Base-by-base conservation (phyloP, 2,797 vertebrate species). In the Buphagus erythrorhynchus region DNA sequence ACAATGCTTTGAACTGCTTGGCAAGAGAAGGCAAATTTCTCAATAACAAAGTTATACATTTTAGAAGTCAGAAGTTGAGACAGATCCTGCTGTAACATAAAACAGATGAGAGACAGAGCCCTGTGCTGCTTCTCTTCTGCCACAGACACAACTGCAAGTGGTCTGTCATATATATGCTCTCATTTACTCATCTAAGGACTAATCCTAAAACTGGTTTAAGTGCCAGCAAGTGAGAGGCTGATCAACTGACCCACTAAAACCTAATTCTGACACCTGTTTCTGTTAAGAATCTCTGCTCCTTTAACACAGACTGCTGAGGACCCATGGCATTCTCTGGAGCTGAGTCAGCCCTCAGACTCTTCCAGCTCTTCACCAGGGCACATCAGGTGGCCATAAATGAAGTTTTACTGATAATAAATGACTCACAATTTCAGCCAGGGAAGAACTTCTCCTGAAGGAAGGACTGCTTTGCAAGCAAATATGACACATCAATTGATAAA, bases 111-210 rank as follows among this genome's bases (percentile, higher is more conserved):
- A 68, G 45, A n/a, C 0, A 7, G 51, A 83, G 42, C 46, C 26
- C 73, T 43, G 28, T 4, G 38, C 40, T 36, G 57, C 72, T 90
- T 5, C 49, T 65, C 49, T 57, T n/a, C 72, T 76, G 51, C 42
- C 29, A 15, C 62, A 74, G 31, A 35, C 1, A 29, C 13, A 78
- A 29, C 1, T 42, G 16, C 36, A 63, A 72, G 28, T 10, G 33
- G 6, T 26, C 38, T 40, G 52, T 17, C 61, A 29, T 1, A 35
- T 1, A 11, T 0, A 18, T 4, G 8, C 29, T 42, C 72, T 73
- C 48, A 52, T 52, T 33, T 21, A 48, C 80, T 35, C 15, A 2
- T 7, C 58, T 43, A 33, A 61, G 36, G 38, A 59, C 19, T 1
- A 5, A 61, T n/a, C 58, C 49, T 3, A 19, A 62, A 3, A 61